Percentiles rank a stretch among this genome's conserved stretches.
Evolutionary conservation across 2,797 vertebrate genomes (phyloP).

Genomic region (Sebastes dallii): DNA sequence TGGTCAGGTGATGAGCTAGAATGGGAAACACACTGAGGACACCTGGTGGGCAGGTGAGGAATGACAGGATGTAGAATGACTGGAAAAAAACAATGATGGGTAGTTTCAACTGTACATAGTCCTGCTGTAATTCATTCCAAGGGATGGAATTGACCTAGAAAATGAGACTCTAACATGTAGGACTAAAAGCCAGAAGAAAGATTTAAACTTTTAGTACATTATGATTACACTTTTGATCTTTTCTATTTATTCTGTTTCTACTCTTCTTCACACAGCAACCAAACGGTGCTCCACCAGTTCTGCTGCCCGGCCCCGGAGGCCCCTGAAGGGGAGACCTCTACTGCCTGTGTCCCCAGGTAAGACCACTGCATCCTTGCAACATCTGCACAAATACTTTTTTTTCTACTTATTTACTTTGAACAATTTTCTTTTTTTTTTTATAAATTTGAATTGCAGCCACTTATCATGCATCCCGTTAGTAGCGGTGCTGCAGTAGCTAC

Average conservation of each 20-base stretch:
- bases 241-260: not conserved
- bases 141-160: not conserved
- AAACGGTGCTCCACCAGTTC: constrained; percentile 98
- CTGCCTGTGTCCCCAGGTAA: constrained; percentile 87
- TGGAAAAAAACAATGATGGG: not conserved
- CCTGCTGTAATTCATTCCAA: not conserved
- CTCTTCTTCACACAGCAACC: constrained; percentile 85
- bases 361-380: constrained; percentile 54
- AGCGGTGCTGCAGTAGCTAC: constrained; percentile 58
- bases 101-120: not conserved
- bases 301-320: constrained; percentile 96
- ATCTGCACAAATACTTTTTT: constrained; percentile 39
- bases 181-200: not conserved
- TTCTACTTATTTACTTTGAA: constrained; percentile 3
- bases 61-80: not conserved
- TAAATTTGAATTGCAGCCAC: constrained; percentile 57
- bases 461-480: constrained; percentile 63
- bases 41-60: not conserved
- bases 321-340: constrained; percentile 88
- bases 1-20: not conserved
- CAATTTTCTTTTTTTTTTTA: not conserved
- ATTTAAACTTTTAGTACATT: not conserved
- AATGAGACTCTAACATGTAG: not conserved
- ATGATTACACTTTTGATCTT: not conserved
- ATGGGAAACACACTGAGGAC: not conserved